Conservation (phyloP, 2,888 invertebrate species). For the Muschampia plurimacula region DNA sequence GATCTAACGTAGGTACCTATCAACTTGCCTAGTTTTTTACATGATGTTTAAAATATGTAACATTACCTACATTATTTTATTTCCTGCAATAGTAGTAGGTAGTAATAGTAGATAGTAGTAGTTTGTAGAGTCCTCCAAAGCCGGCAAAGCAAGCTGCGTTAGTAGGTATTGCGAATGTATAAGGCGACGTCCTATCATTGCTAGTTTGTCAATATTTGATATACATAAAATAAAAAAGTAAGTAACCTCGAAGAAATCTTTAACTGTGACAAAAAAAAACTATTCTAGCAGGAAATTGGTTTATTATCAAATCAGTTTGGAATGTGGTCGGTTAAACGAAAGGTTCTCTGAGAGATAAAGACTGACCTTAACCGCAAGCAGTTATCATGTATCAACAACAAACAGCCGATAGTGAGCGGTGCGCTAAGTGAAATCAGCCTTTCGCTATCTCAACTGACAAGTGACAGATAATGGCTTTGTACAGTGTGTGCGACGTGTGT, state of each 20-base stretch:
- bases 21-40: too few relatives aligned
- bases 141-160: too few relatives aligned
- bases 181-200: too few relatives aligned
- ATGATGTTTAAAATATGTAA: too few relatives aligned
- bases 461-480: slow-evolving; percentile 39
- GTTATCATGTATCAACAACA: slow-evolving; percentile 57
- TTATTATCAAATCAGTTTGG: slow-evolving; percentile 5
- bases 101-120: too few relatives aligned
- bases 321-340: neutral
- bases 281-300: neutral
- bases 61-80: too few relatives aligned
- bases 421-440: slow-evolving; percentile 50
- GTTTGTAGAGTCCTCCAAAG: too few relatives aligned
- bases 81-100: too few relatives aligned
- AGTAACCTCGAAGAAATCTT: neutral
- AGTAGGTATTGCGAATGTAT: too few relatives aligned
- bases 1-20: too few relatives aligned
- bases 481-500: neutral
- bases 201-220: too few relatives aligned
- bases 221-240: too few relatives aligned
- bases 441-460: slow-evolving; percentile 52
- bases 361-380: slow-evolving; percentile 71
- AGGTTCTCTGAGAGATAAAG: slow-evolving; percentile 54
- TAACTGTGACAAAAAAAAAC: slow-evolving; percentile 49
- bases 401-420: slow-evolving; percentile 50